Conservation (phyloP, 2,113 vertebrate species). For the Numenius arquata region DNA sequence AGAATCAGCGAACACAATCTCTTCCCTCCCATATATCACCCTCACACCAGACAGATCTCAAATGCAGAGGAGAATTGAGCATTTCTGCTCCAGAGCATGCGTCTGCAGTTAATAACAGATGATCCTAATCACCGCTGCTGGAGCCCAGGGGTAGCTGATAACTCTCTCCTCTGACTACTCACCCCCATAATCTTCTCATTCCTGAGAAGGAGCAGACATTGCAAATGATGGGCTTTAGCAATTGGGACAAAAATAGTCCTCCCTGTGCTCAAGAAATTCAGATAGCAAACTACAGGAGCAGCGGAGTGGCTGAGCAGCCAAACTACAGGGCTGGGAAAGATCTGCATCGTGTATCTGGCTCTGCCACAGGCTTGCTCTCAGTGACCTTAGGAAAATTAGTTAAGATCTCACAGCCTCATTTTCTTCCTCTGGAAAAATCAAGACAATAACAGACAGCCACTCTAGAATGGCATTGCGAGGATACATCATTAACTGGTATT, state of each 20-base stretch:
- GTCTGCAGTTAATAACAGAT: constrained; percentile 23
- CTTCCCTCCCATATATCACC: constrained; percentile 48
- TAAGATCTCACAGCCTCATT: not conserved
- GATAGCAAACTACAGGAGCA: constrained; percentile 11
- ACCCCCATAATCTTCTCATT: constrained; percentile 37
- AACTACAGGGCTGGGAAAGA: not conserved
- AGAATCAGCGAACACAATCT: constrained; percentile 28
- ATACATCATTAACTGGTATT: not conserved
- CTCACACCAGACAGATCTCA: constrained; percentile 5
- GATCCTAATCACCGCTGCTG: constrained; percentile 32
- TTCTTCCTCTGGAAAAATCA: not conserved
- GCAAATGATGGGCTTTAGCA: not conserved
- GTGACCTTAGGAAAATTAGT: not conserved
- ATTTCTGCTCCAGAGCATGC: constrained; percentile 23
- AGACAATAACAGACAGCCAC: not conserved
- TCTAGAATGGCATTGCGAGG: not conserved
- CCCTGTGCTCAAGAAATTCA: not conserved
- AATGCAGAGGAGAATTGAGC: constrained; percentile 16
- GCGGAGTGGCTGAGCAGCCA: not conserved
- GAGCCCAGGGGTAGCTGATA: constrained; percentile 51
- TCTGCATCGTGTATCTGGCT: not conserved
- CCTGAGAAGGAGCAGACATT: constrained; percentile 39
- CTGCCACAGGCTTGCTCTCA: not conserved
- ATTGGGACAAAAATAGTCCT: constrained; percentile 31
- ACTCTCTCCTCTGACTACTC: constrained; percentile 15